Percentiles rank a stretch among this genome's conserved stretches.
Evolutionary conservation across 2,797 vertebrate genomes (phyloP).

Genomic region (Scleropages formosus): DNA sequence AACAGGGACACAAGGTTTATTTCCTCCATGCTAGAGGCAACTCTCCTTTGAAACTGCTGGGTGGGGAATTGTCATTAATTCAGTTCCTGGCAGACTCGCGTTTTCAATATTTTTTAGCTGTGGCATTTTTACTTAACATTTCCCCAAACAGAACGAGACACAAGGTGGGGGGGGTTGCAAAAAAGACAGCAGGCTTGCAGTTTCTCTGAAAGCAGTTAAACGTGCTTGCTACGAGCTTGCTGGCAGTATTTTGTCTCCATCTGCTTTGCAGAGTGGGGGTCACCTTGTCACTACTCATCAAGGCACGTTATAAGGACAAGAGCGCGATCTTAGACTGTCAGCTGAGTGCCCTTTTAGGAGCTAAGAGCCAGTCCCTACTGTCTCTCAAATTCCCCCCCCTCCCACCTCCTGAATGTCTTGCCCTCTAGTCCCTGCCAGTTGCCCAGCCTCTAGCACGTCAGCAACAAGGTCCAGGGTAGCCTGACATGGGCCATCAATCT

Average conservation of each 20-base stretch:
- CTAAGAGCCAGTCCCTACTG: background rate
- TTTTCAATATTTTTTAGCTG: background rate
- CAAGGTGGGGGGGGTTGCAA: background rate
- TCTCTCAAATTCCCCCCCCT: background rate
- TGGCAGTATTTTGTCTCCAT: no score
- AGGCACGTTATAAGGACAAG: slow-evolving; percentile 65
- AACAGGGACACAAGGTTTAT: slow-evolving; percentile 35
- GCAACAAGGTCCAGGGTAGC: background rate
- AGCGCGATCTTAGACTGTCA: slow-evolving; percentile 64
- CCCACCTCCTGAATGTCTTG: background rate
- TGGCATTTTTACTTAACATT: slow-evolving; percentile 7
- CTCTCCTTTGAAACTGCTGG: slow-evolving; percentile 63
- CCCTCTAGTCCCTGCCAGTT: background rate
- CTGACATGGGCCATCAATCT: slow-evolving; percentile 11
- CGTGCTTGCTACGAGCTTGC: background rate
- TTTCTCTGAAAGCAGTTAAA: background rate
- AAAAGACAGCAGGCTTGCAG: background rate
- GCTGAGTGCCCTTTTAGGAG: slow-evolving; percentile 11
- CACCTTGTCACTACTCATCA: slow-evolving; percentile 76
- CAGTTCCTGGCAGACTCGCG: slow-evolving; percentile 36
- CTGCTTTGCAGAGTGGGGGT: slow-evolving; percentile 64
- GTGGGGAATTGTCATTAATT: slow-evolving; percentile 66
- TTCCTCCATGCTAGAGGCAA: slow-evolving; percentile 65
- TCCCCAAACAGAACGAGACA: slow-evolving; percentile 20
- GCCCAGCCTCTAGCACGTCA: slow-evolving; percentile 1